phyloP scores from a whole-genome alignment of 2,113 vertebrate species.

The Prinia subflava region DNA sequence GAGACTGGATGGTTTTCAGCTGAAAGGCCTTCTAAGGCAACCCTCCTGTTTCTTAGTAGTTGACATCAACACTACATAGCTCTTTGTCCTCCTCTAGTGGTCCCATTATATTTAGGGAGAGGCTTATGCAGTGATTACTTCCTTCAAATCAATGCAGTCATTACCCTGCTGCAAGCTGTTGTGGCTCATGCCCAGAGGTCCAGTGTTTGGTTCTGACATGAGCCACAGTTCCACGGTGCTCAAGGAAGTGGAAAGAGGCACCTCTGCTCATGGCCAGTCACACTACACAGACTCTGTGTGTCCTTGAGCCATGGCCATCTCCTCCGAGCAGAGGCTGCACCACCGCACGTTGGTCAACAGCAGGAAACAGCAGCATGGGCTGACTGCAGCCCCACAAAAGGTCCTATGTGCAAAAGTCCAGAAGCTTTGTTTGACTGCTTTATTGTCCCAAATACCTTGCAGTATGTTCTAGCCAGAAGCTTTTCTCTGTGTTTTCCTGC shows the following conservation, averaged over 20 bases:
- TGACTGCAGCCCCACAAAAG: not conserved
- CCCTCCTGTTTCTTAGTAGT: not conserved
- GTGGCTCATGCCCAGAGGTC: not conserved
- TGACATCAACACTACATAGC: not conserved
- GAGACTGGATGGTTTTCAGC: not conserved
- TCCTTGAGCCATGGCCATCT: not conserved
- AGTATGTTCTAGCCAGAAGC: not conserved
- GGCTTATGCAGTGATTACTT: not conserved
- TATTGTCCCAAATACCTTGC: not conserved
- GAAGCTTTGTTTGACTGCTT: not conserved
- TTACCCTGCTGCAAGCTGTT: not conserved
- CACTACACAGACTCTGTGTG: fast-evolving
- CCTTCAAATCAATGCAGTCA: not conserved
- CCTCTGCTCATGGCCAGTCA: not conserved
- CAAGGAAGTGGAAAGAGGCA: not conserved
- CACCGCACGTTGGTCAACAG: fast-evolving
- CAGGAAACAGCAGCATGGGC: not conserved
- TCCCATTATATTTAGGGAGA: not conserved
- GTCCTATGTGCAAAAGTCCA: not conserved
- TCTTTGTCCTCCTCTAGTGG: slow-evolving; percentile 57
- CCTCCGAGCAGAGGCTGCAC: not conserved
- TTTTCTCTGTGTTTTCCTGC: not conserved
- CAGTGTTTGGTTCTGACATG: fast-evolving
- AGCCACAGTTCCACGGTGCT: not conserved
- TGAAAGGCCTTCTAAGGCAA: not conserved